A percentile compares a stretch with the other conserved stretches of the same genome.
These are phyloP conservation scores for Plestiodon gilberti DNA, from an alignment of 2,113 vertebrate species.

Conservation along the genomic window DNA sequence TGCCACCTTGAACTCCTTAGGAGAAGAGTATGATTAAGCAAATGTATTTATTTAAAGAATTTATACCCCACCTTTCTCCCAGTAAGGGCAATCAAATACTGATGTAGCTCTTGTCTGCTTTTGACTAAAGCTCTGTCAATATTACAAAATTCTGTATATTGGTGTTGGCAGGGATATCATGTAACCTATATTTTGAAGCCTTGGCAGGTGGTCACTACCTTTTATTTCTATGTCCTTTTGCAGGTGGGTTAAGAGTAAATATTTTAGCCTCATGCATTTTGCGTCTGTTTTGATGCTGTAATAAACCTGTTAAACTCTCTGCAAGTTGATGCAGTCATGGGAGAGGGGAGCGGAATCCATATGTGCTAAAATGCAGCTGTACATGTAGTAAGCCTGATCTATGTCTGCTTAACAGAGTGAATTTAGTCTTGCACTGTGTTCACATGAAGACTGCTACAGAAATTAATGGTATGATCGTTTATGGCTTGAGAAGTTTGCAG, in stretches of 20 bases:
- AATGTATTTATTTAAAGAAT: too few species aligned
- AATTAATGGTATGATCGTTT: neutral
- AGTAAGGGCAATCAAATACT: too few species aligned
- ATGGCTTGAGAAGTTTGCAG: neutral
- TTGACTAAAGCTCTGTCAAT: neutral
- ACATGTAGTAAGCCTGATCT: neutral
- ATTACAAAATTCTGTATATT: neutral
- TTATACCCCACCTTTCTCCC: too few species aligned
- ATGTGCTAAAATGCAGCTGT: neutral
- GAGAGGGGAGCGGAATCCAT: too few species aligned
- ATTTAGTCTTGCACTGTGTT: conserved; percentile 10
- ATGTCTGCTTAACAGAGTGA: neutral
- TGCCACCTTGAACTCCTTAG: neutral
- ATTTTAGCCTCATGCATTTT: neutral
- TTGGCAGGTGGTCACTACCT: neutral
- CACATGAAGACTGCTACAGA: neutral
- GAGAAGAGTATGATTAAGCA: neutral
- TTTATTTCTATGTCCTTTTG: neutral
- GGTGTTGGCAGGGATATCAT: neutral
- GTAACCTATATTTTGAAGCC: neutral
- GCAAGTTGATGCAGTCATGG: neutral
- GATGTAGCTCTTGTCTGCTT: neutral
- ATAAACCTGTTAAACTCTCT: neutral
- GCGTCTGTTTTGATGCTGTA: neutral
- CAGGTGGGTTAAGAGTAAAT: neutral